These are phyloP conservation scores for Bombylius major DNA, from an alignment of 2,888 invertebrate species.

Conservation along the genomic window DNA sequence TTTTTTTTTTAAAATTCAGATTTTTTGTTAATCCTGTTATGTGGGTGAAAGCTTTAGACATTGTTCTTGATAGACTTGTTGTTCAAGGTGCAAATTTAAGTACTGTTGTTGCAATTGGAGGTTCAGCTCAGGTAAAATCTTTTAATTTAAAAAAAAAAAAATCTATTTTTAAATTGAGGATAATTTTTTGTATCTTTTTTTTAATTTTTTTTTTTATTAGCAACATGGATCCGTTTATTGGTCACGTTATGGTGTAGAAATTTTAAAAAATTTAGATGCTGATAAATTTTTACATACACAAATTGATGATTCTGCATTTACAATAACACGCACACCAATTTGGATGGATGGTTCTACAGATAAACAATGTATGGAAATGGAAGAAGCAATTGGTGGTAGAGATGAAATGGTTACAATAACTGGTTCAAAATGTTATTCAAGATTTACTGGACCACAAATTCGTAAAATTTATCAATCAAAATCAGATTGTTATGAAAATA, in stretches of 20 bases:
- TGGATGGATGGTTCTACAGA: conserved; percentile 79
- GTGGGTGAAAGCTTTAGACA: conserved; percentile 93
- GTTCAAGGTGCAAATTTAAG: conserved; percentile 73
- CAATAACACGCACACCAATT: conserved; percentile 68
- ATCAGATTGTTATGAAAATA: conserved; percentile 55
- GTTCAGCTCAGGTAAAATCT: conserved; percentile 69
- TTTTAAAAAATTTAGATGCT: conserved; percentile 53
- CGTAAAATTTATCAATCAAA: conserved; percentile 68
- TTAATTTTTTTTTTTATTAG: conserved; percentile 42
- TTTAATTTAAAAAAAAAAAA: not conserved
- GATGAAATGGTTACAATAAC: conserved; percentile 30
- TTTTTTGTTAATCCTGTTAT: conserved; percentile 76
- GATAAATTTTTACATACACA: conserved; percentile 73
- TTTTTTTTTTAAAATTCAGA: conserved; percentile 25
- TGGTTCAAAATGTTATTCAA: conserved; percentile 36
- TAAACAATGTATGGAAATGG: conserved; percentile 46
- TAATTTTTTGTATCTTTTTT: not conserved
- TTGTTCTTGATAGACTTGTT: conserved; percentile 73
- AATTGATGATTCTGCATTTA: conserved; percentile 61
- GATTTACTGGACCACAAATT: conserved; percentile 87
- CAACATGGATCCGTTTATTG: conserved; percentile 98
- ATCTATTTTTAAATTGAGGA: not conserved
- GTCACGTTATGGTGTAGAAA: conserved; percentile 59
- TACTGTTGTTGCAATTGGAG: conserved; percentile 72
- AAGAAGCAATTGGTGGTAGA: conserved; percentile 61